Conservation (phyloP, 2,888 invertebrate species). For the Chrysopilus asiliformis region DNA sequence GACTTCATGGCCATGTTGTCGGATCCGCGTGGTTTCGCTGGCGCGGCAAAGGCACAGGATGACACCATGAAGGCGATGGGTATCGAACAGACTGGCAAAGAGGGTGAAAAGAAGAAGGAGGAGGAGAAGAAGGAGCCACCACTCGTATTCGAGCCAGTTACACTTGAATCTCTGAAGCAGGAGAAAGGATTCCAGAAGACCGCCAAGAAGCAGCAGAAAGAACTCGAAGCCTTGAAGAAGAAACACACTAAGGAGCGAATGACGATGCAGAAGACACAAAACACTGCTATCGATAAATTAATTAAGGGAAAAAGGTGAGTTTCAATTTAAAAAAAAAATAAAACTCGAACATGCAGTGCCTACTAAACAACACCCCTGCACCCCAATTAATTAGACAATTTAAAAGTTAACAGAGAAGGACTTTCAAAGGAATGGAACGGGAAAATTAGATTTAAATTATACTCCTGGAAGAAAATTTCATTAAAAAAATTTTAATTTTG, state of each 20-base stretch:
- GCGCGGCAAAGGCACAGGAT: constrained; percentile 71
- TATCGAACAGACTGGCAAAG: constrained; percentile 63
- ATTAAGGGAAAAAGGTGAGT: constrained; percentile 85
- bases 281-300: constrained; percentile 80
- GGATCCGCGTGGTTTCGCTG: constrained; percentile 84
- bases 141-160: constrained; percentile 80
- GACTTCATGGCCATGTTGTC: constrained; percentile 97
- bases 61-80: constrained; percentile 94
- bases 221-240: constrained; percentile 80
- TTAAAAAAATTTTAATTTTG: not conserved
- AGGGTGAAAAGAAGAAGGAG: constrained; percentile 55
- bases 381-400: too few species aligned
- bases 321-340: too few species aligned
- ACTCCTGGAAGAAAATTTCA: too few species aligned
- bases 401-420: too few species aligned
- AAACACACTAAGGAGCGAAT: constrained; percentile 87
- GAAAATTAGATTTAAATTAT: too few species aligned
- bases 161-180: constrained; percentile 68
- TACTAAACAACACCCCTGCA: too few species aligned
- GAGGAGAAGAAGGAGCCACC: constrained; percentile 62
- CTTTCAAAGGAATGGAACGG: too few species aligned
- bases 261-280: constrained; percentile 82
- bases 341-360: too few species aligned
- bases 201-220: constrained; percentile 91
- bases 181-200: constrained; percentile 90